A percentile compares a stretch with the other conserved stretches of the same genome.
phyloP scores from a whole-genome alignment of 64 coral and sea anemone genomes.

The Montipora capricornis region DNA sequence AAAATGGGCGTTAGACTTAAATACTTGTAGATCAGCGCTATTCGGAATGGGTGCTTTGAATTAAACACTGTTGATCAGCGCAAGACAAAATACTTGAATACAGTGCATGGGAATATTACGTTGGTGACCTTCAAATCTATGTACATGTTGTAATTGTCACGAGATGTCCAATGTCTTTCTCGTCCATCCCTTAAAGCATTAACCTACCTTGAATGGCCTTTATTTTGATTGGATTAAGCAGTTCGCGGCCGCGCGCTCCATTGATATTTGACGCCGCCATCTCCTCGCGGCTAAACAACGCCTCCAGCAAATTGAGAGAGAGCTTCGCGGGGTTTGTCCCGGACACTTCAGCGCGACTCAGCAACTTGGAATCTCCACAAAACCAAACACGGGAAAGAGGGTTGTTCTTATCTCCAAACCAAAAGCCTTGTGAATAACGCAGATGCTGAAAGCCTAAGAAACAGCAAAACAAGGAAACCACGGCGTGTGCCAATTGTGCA shows the following conservation, averaged over 20 bases:
- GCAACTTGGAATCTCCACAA: conserved; percentile 82
- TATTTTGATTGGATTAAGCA: conserved; percentile 93
- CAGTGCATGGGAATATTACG: too few species aligned
- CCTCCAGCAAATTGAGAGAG: conserved; percentile 85
- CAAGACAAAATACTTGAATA: too few species aligned
- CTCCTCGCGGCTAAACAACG: conserved; percentile 87
- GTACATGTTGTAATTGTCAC: too few species aligned
- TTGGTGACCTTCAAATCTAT: too few species aligned
- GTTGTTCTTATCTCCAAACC: conserved; percentile 80
- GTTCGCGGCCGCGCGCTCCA: conserved; percentile 87
- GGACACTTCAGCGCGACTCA: conserved; percentile 80
- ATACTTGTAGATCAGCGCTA: too few species aligned
- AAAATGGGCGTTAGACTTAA: too few species aligned
- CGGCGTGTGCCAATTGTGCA: background rate
- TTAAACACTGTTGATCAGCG: too few species aligned
- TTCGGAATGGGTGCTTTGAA: too few species aligned
- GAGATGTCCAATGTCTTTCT: too few species aligned
- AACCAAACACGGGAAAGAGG: conserved; percentile 82
- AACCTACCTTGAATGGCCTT: conserved; percentile 89
- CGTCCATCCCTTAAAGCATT: too few species aligned
- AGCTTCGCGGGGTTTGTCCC: conserved; percentile 92
- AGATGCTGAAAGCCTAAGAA: conserved; percentile 52
- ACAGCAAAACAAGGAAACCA: background rate
- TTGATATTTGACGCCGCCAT: conserved; percentile 96
- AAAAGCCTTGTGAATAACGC: conserved; percentile 69